Conservation (phyloP, 37 sponge, comb jelly and placozoan genomes). For the Amphimedon queenslandica region DNA sequence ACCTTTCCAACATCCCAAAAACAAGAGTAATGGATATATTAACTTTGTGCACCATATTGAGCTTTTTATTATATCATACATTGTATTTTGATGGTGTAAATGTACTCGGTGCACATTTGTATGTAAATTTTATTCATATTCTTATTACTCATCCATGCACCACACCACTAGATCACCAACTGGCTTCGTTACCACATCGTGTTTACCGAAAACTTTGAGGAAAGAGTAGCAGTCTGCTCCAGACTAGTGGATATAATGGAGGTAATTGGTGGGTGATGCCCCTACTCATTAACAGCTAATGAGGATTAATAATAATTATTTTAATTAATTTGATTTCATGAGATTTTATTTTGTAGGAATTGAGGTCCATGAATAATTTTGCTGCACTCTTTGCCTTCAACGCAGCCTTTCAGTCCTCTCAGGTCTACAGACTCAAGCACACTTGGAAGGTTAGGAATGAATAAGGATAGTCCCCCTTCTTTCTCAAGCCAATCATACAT, state of each 20-base stretch:
- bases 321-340: neutral
- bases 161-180: slow-evolving; percentile 35
- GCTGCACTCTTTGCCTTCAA: slow-evolving; percentile 82
- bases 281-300: neutral
- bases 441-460: slow-evolving; percentile 51
- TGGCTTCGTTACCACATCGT: slow-evolving; percentile 81
- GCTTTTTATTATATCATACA: too few species aligned
- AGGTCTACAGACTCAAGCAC: slow-evolving; percentile 81
- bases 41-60: too few species aligned
- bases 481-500: too few species aligned
- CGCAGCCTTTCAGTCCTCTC: slow-evolving; percentile 78
- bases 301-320: neutral
- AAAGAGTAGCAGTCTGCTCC: slow-evolving; percentile 75
- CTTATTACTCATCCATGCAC: slow-evolving; percentile 13
- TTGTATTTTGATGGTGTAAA: too few species aligned
- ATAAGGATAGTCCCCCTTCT: too few species aligned
- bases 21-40: too few species aligned
- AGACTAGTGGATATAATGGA: slow-evolving; percentile 82
- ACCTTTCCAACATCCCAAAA: too few species aligned
- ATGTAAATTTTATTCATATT: neutral
- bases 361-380: slow-evolving; percentile 88
- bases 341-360: slow-evolving; percentile 28
- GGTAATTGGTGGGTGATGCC: slow-evolving; percentile 58
- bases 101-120: neutral
- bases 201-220: slow-evolving; percentile 83